Base-by-base conservation (phyloP, 1,140 invertebrate genomes). In the Mizuhopecten yessoensis region DNA sequence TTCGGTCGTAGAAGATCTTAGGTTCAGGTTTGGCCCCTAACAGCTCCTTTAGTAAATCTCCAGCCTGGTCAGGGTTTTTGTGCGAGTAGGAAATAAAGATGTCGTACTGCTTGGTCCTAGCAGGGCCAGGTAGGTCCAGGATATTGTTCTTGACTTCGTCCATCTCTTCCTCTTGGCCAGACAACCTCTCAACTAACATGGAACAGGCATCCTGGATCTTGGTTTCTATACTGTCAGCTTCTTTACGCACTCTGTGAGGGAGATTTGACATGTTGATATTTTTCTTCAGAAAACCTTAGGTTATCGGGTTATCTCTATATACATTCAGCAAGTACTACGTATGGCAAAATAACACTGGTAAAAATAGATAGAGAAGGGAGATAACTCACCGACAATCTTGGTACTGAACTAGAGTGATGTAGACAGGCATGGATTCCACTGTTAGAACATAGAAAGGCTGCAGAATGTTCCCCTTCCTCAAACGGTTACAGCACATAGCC, bases 61-160 rank as follows among this genome's bases (percentile, higher is more conserved):
- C 91, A 15, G 95, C 95, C 90, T 93, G 87, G 11, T 89, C 57
- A 0, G 93, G 88, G 36, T 95, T 93, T 87, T 93, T 94, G 89
- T 96, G 96, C 15, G 94, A 95, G 88, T 96, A 96, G 0, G 96
- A 96, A 13, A 96, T 95, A 90, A 96, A 96, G 13, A 96, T 93
- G 92, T 96, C 96, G 91, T 96, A 96, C 0, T 90, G 86, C 36
- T 33, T 89, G 75, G 42, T 86, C 34, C 45, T 86, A n/a, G 9
- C 33, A 11, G 57, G 3, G 34, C 88, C 88, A 20, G 23, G 23
- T 33, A 33, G 2, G 20, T 45, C 90, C 88, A 88, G 75, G 2
- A 33, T 57, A 86, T 34, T 86, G 10, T 23, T 34, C 20, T 75
- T 10, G 36, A 17, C 15, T 23, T 88, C 90, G 23, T 87, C 34